Conservation (phyloP, 2,888 invertebrate genomes). For the Andrena hattorfiana region DNA sequence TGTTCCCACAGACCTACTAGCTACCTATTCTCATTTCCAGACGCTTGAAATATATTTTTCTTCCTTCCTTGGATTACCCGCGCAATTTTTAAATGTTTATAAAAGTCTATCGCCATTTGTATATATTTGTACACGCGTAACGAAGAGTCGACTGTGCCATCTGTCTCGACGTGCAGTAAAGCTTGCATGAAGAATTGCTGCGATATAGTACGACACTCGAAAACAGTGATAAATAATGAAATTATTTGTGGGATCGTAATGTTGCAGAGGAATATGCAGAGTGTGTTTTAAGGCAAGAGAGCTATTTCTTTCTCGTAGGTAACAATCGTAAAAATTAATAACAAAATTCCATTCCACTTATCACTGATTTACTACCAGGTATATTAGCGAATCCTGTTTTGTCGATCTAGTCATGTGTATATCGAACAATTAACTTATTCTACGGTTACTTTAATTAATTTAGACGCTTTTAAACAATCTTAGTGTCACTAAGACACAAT, state of each 20-base stretch:
- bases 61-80: not conserved
- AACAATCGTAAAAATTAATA: conserved; percentile 7
- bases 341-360: no score
- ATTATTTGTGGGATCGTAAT: conserved; percentile 45
- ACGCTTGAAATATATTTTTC: not conserved
- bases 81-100: conserved; percentile 29
- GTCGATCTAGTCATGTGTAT: conserved; percentile 43
- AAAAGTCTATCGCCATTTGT: conserved; percentile 42
- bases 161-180: conserved; percentile 20
- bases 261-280: not conserved
- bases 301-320: not conserved
- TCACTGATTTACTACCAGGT: conserved; percentile 6
- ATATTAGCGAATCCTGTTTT: conserved; percentile 1
- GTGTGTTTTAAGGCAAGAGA: conserved; percentile 38
- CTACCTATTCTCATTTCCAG: not conserved
- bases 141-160: conserved; percentile 23
- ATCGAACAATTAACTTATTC: conserved; percentile 6
- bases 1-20: not conserved
- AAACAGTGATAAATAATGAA: conserved; percentile 20
- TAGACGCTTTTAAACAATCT: not conserved
- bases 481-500: not conserved
- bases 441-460: not conserved
- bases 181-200: conserved; percentile 28
- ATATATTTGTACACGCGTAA: conserved; percentile 52
- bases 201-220: conserved; percentile 2